A percentile compares a stretch with the other conserved stretches of the same genome.
Evolutionary conservation across 2,888 invertebrate species (phyloP).

Genomic region (Notodonta ziczac): DNA sequence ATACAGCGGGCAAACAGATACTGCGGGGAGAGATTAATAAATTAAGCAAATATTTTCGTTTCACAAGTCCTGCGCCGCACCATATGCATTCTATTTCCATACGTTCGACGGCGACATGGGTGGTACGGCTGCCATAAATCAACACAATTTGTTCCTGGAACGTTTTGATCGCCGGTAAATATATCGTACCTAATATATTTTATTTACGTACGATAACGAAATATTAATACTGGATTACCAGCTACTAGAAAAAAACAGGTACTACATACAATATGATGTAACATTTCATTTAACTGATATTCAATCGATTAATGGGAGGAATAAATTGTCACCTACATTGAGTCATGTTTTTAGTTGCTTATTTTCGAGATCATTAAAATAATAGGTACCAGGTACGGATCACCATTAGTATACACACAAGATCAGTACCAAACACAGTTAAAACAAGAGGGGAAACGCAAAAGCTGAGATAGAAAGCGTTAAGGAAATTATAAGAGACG

Average conservation of each 20-base stretch:
- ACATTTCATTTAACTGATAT: too few species aligned
- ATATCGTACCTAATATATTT: constrained; percentile 50
- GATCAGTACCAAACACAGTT: background rate
- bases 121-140: constrained; percentile 68
- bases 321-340: too few species aligned
- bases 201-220: too few species aligned
- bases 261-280: too few species aligned
- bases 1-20: background rate
- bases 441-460: constrained; percentile 13
- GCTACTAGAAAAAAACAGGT: too few species aligned
- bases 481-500: constrained; percentile 19
- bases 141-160: constrained; percentile 76
- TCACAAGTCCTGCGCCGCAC: constrained; percentile 34
- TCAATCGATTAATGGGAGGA: too few species aligned
- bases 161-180: constrained; percentile 50
- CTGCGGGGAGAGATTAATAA: constrained; percentile 12
- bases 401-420: background rate
- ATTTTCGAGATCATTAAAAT: too few species aligned
- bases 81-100: constrained; percentile 63
- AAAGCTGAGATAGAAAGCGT: constrained; percentile 17
- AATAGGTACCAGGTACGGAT: background rate
- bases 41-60: constrained; percentile 24
- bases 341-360: too few species aligned
- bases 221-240: too few species aligned
- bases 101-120: constrained; percentile 64